Conservation (phyloP, 2,888 invertebrate species). For the Lordiphosa fenestrarum region DNA sequence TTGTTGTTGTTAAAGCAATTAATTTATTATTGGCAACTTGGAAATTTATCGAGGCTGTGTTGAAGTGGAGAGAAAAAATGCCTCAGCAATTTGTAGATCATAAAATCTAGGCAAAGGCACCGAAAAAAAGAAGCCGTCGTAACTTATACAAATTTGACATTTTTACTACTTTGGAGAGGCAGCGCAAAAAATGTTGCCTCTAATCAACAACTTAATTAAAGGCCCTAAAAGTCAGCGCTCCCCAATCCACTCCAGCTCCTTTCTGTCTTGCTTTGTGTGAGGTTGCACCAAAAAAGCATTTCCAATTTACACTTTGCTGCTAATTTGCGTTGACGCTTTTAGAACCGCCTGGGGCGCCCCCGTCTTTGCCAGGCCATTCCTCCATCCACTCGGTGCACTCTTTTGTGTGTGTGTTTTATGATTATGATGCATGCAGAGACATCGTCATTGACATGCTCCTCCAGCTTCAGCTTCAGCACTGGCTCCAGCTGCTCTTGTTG, state of each 20-base stretch:
- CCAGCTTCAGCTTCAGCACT: conserved; percentile 30
- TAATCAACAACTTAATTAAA: conserved; percentile 73
- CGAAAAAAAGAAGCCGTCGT: conserved; percentile 27
- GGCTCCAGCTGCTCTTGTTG: conserved; percentile 34
- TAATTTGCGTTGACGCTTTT: conserved; percentile 74
- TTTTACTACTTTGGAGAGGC: conserved; percentile 51
- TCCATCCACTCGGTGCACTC: conserved; percentile 8
- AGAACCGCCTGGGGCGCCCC: conserved; percentile 67
- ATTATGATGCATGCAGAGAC: conserved; percentile 71
- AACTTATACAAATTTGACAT: conserved; percentile 74
- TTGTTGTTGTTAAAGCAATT: conserved; percentile 49
- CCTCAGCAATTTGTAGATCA: conserved; percentile 68
- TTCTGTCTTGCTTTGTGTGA: conserved; percentile 38
- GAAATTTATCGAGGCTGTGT: conserved; percentile 62
- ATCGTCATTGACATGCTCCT: conserved; percentile 70
- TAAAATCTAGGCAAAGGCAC: conserved; percentile 43
- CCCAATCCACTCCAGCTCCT: conserved; percentile 1
- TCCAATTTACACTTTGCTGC: conserved; percentile 75
- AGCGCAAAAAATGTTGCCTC: conserved; percentile 53
- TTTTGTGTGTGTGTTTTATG: conserved; percentile 59
- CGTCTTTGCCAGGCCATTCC: conserved; percentile 17
- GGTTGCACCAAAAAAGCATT: conserved; percentile 73
- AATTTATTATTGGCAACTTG: conserved; percentile 70
- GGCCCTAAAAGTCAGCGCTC: conserved; percentile 54
- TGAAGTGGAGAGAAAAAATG: conserved; percentile 41